phyloP scores from a whole-genome alignment of 2,113 vertebrate species.

The Corythornis cristatus region DNA sequence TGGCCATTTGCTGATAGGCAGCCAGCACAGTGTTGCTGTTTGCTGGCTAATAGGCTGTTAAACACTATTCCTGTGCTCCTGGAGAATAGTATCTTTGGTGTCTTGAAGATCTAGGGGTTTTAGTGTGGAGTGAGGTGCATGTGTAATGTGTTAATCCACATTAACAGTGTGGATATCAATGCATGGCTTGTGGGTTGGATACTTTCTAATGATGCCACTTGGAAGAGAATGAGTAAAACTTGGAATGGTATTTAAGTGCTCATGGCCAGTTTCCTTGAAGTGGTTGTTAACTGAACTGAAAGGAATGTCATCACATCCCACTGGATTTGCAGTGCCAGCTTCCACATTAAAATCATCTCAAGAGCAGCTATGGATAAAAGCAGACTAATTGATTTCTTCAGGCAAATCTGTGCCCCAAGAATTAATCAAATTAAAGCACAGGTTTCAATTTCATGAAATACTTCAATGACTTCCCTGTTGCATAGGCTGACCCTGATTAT shows the following conservation, averaged over 20 bases:
- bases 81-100: background rate
- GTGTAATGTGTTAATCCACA: background rate
- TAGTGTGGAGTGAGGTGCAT: background rate
- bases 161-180: background rate
- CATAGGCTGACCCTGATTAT: background rate
- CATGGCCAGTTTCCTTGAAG: background rate
- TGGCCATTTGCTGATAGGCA: background rate
- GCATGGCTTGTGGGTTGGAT: background rate
- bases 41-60: background rate
- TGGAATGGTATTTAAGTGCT: background rate
- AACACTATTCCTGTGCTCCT: background rate
- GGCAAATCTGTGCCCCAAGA: background rate
- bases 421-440: background rate
- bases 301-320: background rate
- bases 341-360: background rate
- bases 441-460: background rate
- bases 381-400: background rate
- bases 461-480: background rate
- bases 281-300: background rate
- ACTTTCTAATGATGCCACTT: background rate
- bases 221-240: background rate
- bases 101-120: fast-evolving
- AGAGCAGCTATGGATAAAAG: background rate
- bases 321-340: background rate
- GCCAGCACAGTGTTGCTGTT: background rate